Percentiles rank a stretch among this genome's conserved stretches.
These are phyloP conservation scores for Eucriotettix oculatus DNA, from an alignment of 2,888 invertebrate species.

Conservation along the genomic window DNA sequence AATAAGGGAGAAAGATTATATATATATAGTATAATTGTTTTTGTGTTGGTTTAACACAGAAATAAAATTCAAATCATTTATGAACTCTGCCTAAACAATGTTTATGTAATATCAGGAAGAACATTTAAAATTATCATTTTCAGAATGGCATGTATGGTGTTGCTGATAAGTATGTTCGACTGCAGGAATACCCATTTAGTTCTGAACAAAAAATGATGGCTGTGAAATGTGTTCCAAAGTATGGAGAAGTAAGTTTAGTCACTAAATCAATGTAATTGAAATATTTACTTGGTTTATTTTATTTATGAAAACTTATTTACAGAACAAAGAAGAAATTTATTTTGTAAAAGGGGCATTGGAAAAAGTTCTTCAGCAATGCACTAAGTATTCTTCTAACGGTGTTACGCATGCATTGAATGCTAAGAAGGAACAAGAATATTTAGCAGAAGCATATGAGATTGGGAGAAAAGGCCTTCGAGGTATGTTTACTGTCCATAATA, in stretches of 20 bases:
- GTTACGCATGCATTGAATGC: constrained; percentile 52
- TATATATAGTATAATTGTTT: too few relatives aligned
- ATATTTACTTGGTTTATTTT: not conserved
- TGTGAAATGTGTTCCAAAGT: constrained; percentile 76
- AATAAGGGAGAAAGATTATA: too few relatives aligned
- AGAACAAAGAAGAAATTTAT: constrained; percentile 54
- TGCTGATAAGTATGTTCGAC: constrained; percentile 59
- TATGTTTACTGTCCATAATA: constrained; percentile 15
- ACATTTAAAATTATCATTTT: constrained; percentile 9
- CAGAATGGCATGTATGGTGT: constrained; percentile 69
- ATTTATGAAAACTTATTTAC: constrained; percentile 8
- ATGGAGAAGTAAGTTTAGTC: constrained; percentile 35
- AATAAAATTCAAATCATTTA: too few relatives aligned
- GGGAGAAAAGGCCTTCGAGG: constrained; percentile 67
- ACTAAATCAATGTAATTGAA: not conserved
- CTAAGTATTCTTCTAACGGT: constrained; percentile 59
- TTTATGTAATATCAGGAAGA: too few relatives aligned
- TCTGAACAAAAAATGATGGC: constrained; percentile 99
- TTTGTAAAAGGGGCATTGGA: constrained; percentile 95
- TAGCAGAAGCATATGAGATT: constrained; percentile 69
- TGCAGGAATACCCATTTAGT: constrained; percentile 92
- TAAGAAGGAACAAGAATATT: constrained; percentile 66
- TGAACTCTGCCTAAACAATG: too few relatives aligned
- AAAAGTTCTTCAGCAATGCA: constrained; percentile 71
- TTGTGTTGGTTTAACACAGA: too few relatives aligned